Base-by-base conservation (phyloP, 2,888 invertebrate genomes). In the Cheilosia grossa region DNA sequence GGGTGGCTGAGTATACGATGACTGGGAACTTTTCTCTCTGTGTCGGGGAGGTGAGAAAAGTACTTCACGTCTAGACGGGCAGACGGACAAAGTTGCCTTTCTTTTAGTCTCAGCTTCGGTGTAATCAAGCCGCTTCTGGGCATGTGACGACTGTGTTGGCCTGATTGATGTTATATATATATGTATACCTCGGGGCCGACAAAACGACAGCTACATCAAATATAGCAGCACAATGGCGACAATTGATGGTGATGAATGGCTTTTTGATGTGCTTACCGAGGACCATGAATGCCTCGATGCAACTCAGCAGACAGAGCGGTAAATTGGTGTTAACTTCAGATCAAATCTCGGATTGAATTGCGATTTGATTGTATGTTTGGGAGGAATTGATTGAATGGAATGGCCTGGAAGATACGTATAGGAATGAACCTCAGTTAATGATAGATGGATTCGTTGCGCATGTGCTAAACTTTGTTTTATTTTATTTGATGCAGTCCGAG, bases 1-100 rank as follows among this genome's bases (percentile, higher is more conserved):
- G 51, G 59, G 44, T 47, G 17, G 44, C 10, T 69, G 17, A 3
- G 33, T 9, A 9, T 10, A 33, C 10, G 10, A 10, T 33, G 40
- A 42, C 56, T 64, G 79, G 58, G 59, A 73, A 79, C 79, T 73
- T 74, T 75, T 54, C 27, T 30, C 19, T 49, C 33, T 59, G 19
- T 63, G 24, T 27, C 63, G 42, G 72, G 73, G 69, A 80, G 80
- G 82, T 83, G 80, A 83, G 79, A 73, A 73, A 73, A 74, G 69
- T 80, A 69, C 79, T 69, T 83, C 58, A 69, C 53, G 82, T 83
- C 82, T 83, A 83, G 82, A 83, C 82, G 44, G 67, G 63, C 63
- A 69, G 61, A 80, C 73, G 58, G 49, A 69, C 63, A 83, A 82
- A 82, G 82, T 79, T 82, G 66, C 66, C 24, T 72, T 78, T 66